phyloP scores from a whole-genome alignment of 92 coral and sea anemone species.

The Parazoanthus swiftii region DNA sequence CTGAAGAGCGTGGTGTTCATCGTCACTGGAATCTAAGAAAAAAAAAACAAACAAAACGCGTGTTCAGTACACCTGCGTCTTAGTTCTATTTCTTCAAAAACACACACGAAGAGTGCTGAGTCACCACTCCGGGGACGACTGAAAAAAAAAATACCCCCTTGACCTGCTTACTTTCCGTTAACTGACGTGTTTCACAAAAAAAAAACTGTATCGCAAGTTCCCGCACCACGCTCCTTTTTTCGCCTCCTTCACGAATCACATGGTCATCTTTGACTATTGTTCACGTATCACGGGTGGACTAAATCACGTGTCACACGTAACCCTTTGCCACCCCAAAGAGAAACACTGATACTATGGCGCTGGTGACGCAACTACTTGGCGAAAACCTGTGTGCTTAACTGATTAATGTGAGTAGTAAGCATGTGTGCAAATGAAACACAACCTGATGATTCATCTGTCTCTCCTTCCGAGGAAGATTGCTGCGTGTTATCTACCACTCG shows the following conservation, averaged over 20 bases:
- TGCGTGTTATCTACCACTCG: slow-evolving; percentile 51
- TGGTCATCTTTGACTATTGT: no score
- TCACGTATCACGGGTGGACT: no score
- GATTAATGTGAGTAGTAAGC: not conserved
- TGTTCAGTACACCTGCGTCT: not conserved
- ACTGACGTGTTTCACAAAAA: no score
- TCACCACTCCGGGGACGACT: not conserved
- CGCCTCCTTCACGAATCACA: no score
- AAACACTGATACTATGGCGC: no score
- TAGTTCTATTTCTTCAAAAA: not conserved
- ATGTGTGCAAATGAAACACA: not conserved
- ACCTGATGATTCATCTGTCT: slow-evolving; percentile 34
- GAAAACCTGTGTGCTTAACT: not conserved
- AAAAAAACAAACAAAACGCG: not conserved
- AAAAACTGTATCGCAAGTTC: no score
- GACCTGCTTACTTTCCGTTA: no score
- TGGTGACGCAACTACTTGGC: not conserved
- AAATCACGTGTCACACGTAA: no score
- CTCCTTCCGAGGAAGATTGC: slow-evolving; percentile 40
- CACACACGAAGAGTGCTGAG: not conserved
- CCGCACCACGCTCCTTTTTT: no score
- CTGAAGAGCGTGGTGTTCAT: slow-evolving; percentile 41
- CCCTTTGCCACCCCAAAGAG: no score
- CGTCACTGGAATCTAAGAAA: slow-evolving; percentile 33
- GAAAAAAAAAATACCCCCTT: no score